Base-by-base conservation (phyloP, 35 echinoderm and acorn worm species). In the Ptychodera flava region DNA sequence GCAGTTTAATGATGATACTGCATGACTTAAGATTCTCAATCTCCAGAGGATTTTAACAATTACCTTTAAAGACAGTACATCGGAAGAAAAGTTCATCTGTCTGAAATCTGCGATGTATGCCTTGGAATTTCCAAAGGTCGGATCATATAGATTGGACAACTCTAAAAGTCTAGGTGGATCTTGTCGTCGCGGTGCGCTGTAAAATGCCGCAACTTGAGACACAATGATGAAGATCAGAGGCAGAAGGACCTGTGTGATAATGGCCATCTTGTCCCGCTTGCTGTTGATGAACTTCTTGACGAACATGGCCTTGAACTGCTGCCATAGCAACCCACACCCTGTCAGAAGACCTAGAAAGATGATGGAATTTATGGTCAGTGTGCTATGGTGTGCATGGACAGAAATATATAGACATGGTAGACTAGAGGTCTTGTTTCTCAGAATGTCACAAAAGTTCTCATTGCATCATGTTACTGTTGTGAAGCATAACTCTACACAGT, bases 231-330 rank as follows among this genome's bases (percentile, higher is more conserved):
- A 99, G 80, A 99, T 15, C 16, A 99, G 37, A 0, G 96, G 96
- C 2, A 99, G 87, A 36, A 94, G 27, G 78, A 99, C 85, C 80
- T 99, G 96, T 16, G 89, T 87, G 80, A 94, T 83, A 32, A 93
- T 81, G 1, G 93, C 87, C 77, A 94, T 94, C 76, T 85, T 91
- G 91, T 99, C 92, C 6, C 92, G 87, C 6, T 22, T 64, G 15
- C 90, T 81, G 78, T 89, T 94, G 28, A 92, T 85, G 33, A 94
- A 89, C 6, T 93, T 87, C 93, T 99, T 99, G 33, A 94, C 77
- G 35, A 94, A 94, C 77, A 99, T 90, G 16, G 96, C 96, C n/a
- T 87, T 88, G 78, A 92, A 99, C 90, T 99, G 96, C 33, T 83
- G 86, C 37, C 92, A 29, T 80, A 94, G 94, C 34, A 99, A 79